Evolutionary conservation across 2,888 invertebrate genomes (phyloP), one percentile per base, ranked within the genome.

Genomic region (Dynastes maya): DNA sequence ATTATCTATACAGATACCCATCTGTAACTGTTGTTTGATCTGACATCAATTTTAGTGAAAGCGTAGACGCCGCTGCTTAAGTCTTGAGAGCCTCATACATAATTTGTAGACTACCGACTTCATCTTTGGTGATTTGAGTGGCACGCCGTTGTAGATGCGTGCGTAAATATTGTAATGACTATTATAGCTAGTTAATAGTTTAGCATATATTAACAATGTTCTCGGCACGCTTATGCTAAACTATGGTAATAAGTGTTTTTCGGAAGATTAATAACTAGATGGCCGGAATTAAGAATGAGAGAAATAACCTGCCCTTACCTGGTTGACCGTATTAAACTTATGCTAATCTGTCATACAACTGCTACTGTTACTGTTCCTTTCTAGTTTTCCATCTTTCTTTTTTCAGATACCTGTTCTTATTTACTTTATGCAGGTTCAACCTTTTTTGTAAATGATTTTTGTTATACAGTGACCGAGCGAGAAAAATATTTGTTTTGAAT

Each of bases 171-270:
- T 83, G 84, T 84, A 82, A 84, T 84, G 82, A 82, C 82, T 82
- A 83, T 83, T 83, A 83, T 84, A 81, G 82, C 81, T 82, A 82
- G 83, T 83, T 84, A 84, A 83, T 83, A 82, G 83, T 82, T 74
- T 82, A 81, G 84, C 84, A 84, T 84, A 84, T 79, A 84, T 85
- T 84, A 85, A 83, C 82, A 82, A 83, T 82, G 82, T 83, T 61
- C 72, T 74, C 82, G 84, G 85, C 86, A 86, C 85, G 86, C 85
- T 85, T 85, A 86, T 85, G 86, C 86, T 85, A 86, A 86, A 85
- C 84, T 86, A 86, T 86, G 86, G 85, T 86, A 86, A 86, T 86
- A 82, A 84, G 84, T 81, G 80, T 79, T 84, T 82, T 83, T 84
- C 84, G 22, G 83, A 82, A 83, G 85, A 85, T 85, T 85, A 85